These are phyloP conservation scores for Uria aalge DNA, from an alignment of 2,113 vertebrate species.

Conservation along the genomic window DNA sequence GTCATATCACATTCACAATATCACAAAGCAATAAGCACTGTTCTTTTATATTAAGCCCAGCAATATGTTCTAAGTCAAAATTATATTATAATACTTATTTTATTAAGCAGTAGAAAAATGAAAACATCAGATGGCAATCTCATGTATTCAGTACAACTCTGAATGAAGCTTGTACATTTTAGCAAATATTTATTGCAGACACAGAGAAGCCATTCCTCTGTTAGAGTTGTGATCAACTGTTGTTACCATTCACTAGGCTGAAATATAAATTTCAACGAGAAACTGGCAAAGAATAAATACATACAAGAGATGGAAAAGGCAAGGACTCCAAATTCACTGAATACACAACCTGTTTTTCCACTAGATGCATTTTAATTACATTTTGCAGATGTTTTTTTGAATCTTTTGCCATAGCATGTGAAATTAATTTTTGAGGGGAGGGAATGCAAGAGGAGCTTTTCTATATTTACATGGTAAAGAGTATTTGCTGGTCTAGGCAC, in stretches of 20 bases:
- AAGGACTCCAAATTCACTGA: slow-evolving; percentile 8
- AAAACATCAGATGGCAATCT: background rate
- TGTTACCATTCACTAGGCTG: background rate
- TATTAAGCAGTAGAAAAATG: background rate
- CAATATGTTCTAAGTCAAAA: background rate
- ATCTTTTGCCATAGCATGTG: slow-evolving; percentile 51
- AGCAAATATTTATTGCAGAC: background rate
- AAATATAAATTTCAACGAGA: background rate
- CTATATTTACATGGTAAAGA: slow-evolving; percentile 52
- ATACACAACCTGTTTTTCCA: slow-evolving; percentile 44
- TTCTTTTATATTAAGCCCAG: background rate
- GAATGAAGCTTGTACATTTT: background rate
- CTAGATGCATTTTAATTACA: slow-evolving; percentile 58
- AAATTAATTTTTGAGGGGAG: slow-evolving; percentile 42
- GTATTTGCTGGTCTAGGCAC: slow-evolving; percentile 16
- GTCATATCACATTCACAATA: background rate
- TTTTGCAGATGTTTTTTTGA: slow-evolving; percentile 63
- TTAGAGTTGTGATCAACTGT: background rate
- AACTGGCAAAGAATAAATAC: background rate
- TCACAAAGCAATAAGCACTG: background rate
- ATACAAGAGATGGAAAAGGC: slow-evolving; percentile 16
- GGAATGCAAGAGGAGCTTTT: slow-evolving; percentile 14
- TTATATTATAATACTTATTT: background rate
- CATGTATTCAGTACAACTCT: background rate
- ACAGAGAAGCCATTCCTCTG: background rate